Evolutionary conservation across 1,140 invertebrate species (phyloP), one percentile per base, ranked within the genome.

Genomic region (Centruroides sculpturatus): DNA sequence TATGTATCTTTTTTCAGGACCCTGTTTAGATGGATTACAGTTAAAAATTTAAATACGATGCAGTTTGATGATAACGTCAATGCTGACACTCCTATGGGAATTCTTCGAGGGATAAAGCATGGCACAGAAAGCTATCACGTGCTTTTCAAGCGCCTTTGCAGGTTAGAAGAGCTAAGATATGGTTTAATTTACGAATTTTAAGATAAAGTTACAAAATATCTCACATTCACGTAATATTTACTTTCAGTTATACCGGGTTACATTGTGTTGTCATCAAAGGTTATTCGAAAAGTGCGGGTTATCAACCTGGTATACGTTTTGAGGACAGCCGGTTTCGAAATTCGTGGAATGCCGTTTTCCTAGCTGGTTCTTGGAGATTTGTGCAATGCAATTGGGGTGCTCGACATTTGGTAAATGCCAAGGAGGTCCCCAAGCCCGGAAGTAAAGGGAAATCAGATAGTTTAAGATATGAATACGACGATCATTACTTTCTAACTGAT

Each of bases 341-440:
- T 77, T 98, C 94, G 0, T 99, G 95, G 95, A 99, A 99, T 75
- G 93, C 93, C 6, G 94, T 98, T 5, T 94, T 93, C 70, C 89
- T 98, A 6, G 94, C 95, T 0, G 93, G 92, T 3, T 92, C 92
- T 6, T 98, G 94, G 94, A 70, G 95, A 66, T 97, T 98, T 72
- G 93, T 99, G 1, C 96, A 99, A 75, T 99, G 95, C 72, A 99
- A 99, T 76, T 99, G 96, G 96, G 96, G 96, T 10, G 96, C 96
- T 0, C 76, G 92, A 60, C 92, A 96, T 77, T 80, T 96, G 64
- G 92, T 96, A 66, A 95, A 95, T 74, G 91, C 90, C 60, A 94
- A 94, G 78, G 90, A 93, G 74, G 87, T 87, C 8, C 88, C 88
- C 8, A 88, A 89, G 70, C 84, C 85, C 1, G 87, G 88, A 35